Evolutionary conservation across 2,888 invertebrate genomes (phyloP), one percentile per base, ranked within the genome.

Genomic region (Venusia cambrica): DNA sequence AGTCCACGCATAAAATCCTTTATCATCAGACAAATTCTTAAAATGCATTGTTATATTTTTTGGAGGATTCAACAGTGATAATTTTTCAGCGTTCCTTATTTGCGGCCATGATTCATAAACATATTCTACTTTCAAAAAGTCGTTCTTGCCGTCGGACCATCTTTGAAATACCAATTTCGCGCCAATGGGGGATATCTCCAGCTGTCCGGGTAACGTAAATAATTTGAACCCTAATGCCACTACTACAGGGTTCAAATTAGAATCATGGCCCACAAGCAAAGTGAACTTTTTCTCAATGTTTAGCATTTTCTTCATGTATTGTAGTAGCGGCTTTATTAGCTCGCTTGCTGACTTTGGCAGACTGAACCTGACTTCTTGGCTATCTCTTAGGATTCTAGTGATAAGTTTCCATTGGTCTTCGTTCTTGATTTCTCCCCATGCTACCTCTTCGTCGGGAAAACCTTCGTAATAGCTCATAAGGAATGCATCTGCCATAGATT

Each of bases 401-500:
- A 83, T 29, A 0, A 57, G 15, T n/a, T 56, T 20, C 75, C 75
- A 78, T 34, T 76, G 58, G 1, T 67, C 34, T 2, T 52, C 19
- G 1, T 43, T 49, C 2, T 35, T 38, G 1, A 83, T 67, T 51
- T 63, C 48, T 0, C 79, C 81, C 80, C 83, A 81, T 0, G 70
- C 83, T 1, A 84, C 62, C 0, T 74, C 57, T 17, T 69, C 43
- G 2, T 51, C 6, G 0, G 68, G 56, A 30, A 55, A 51, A 0
- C 79, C 80, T 45, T 80, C 74, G 10, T 78, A 85, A 19, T 66
- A 79, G 16, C 69, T 62, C 84, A 84, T 84, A 5, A 81, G 20
- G 38, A 81, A 78, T 0, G 65, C 42, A 47, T 85, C 84, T 0
- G 73, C 60, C 2, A 77, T 48, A 0, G 50, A 33, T 39, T 68